Evolutionary conservation across 2,888 invertebrate genomes (phyloP), one percentile per base, ranked within the genome.

Genomic region (Heliconius ethilla): DNA sequence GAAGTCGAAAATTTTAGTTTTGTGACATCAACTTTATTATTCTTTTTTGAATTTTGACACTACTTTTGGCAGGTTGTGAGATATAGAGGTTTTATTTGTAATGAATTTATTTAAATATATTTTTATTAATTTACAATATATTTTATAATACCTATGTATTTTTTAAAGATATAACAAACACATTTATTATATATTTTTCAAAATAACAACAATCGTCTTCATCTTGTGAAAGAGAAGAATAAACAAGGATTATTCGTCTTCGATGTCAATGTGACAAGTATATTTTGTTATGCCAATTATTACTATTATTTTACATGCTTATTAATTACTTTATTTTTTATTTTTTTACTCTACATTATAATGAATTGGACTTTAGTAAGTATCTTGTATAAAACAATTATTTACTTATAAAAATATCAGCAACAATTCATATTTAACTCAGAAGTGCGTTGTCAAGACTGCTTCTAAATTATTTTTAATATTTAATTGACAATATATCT

Each of bases 331-430:
- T 40, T 69, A 45, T 15, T 25, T 7, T 69, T 22, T 69, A 45
- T 69, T 5, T 69, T 67, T 69, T 69, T n/a, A 25, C 1, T 69
- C n/a, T 6, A 69, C 25, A 3, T 45, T 69, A 69, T 25, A 69
- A 69, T 69, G 69, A 40, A 69, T 69, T 69, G 40, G 69, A 40
- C 1, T 40, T 3, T 25, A 40, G 69, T 69, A 69, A 69, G 69
- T 63, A 15, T 25, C 27, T 63, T 63, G 6, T 25, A 27, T 6
- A 13, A 62, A 62, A 63, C 27, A 27, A 27, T 63, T 27, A 63
- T 63, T 27, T 63, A 63, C 6, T 9, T 10, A 59, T 59, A 3
- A n/a, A n/a, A 59, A 59, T n/a, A n/a, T 59, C n/a, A 10, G n/a
- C 59, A 59, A n/a, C 1, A 59, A 59, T 10, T 59, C 9, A 59